These are phyloP conservation scores for Conger conger DNA, from an alignment of 2,113 vertebrate genomes.

Conservation along the genomic window DNA sequence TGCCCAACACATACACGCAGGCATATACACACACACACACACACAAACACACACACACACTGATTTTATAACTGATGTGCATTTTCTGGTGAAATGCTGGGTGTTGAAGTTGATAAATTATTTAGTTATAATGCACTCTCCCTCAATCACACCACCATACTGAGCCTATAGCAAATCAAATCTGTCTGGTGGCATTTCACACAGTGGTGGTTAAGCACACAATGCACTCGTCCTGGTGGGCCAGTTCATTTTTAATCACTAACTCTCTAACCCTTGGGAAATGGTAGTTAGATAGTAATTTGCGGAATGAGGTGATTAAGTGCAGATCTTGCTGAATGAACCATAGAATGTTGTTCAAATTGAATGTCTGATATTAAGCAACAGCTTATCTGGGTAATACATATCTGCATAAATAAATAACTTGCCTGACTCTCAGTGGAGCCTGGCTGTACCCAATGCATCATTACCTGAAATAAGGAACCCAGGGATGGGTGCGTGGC, in stretches of 20 bases:
- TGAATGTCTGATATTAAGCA: background rate
- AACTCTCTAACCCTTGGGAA: background rate
- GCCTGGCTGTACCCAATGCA: background rate
- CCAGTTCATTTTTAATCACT: constrained; percentile 1
- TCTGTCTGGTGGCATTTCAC: background rate
- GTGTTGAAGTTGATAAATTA: too few species aligned
- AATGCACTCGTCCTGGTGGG: background rate
- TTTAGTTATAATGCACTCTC: too few species aligned
- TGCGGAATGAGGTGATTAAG: background rate
- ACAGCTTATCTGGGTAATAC: background rate
- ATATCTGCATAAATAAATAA: background rate
- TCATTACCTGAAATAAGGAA: background rate
- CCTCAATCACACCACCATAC: too few species aligned
- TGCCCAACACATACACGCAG: too few species aligned
- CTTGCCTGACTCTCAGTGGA: background rate
- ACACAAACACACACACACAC: background rate
- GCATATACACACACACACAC: background rate
- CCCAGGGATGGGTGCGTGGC: background rate
- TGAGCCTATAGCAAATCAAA: background rate
- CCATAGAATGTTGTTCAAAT: background rate
- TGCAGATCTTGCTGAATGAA: background rate
- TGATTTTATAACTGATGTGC: too few species aligned
- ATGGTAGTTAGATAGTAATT: background rate
- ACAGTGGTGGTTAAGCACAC: background rate
- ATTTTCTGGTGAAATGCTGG: too few species aligned